These are phyloP conservation scores for Pseudomyrmex dendroicus DNA, from an alignment of 1,140 invertebrate genomes.

Conservation along the genomic window DNA sequence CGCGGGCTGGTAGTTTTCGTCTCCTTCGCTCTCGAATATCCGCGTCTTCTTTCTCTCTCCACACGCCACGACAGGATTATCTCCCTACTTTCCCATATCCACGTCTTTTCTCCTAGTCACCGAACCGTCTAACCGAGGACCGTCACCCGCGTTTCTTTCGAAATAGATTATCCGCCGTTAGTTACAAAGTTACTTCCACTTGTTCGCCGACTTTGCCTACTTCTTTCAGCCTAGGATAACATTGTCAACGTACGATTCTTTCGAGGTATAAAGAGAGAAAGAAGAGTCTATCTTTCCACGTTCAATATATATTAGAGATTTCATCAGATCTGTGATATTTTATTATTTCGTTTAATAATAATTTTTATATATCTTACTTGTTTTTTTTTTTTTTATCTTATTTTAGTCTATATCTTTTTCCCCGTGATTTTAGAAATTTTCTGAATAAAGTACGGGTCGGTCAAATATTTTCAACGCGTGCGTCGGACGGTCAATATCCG, in stretches of 20 bases:
- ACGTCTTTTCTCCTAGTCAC: slow-evolving; percentile 45
- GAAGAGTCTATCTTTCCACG: too few relatives aligned
- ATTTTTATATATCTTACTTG: too few relatives aligned
- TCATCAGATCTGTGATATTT: too few relatives aligned
- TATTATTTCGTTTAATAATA: too few relatives aligned
- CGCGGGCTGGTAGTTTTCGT: slow-evolving; percentile 34
- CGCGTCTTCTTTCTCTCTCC: slow-evolving; percentile 4
- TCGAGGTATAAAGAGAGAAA: not conserved
- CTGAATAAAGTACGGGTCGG: not conserved
- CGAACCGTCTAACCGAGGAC: slow-evolving; percentile 48
- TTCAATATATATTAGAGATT: too few relatives aligned
- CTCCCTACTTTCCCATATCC: not conserved
- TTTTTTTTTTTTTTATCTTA: too few relatives aligned
- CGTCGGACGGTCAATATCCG: slow-evolving; percentile 21
- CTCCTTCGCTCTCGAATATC: slow-evolving; percentile 41
- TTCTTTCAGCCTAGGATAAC: slow-evolving; percentile 8
- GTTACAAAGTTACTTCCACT: slow-evolving; percentile 49
- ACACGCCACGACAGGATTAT: slow-evolving; percentile 39
- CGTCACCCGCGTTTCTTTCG: slow-evolving; percentile 27
- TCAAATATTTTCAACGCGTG: not conserved
- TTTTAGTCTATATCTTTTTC: too few relatives aligned
- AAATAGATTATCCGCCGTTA: slow-evolving; percentile 56
- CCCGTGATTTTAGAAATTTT: not conserved
- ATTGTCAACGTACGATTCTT: slow-evolving; percentile 16
- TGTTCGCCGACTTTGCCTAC: slow-evolving; percentile 26